Base-by-base conservation (phyloP, 37 sponge, comb jelly and placozoan species). In the Haliclona indistincta region DNA sequence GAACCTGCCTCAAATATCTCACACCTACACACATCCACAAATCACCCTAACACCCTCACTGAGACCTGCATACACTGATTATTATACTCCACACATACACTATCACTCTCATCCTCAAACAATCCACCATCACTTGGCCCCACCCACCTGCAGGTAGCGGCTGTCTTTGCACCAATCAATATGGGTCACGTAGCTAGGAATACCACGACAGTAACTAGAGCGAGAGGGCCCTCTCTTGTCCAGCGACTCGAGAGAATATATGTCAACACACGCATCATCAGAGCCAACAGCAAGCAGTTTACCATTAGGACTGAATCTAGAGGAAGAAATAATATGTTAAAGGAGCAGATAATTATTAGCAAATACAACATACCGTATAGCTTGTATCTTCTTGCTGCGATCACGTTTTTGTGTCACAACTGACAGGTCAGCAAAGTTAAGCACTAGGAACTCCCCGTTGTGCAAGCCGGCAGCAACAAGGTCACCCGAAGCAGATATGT, bases 301-400 rank as follows among this genome's bases (percentile, higher is more conserved):
- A 0, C 92, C 96, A 42, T 88, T 80, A 4, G 97, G 97, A 63
- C 86, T 93, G 78, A 93, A 96, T 58, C 94, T 93, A n/a, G 35
- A 1, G 45, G 43, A 43, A n/a, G 3, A 2, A 10, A n/a, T 40
- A 20, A 32, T 36, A 34, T 2, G 56, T 23, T 8, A 10, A 29
- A 55, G 38, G 56, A 8, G 13, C 13, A 47, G 13, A 47, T 47
- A 47, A 17, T 17, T 17, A 47, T 17, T 17, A 13, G 49, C 49
- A 47, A 47, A 47, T 47, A 13, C 13, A 47, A 8, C 80, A 56
- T 37, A 93, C 93, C 86, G 84, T 39, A 94, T 47, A 32, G 42
- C 88, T 43, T 84, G 84, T n/a, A 94, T 51, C 2, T 61, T 60
- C 23, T 76, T 71, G 51, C 67, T 80, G 2, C 94, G 68, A 56